Evolutionary conservation across 2,113 vertebrate species (phyloP).

Genomic region (Rallus limicola): DNA sequence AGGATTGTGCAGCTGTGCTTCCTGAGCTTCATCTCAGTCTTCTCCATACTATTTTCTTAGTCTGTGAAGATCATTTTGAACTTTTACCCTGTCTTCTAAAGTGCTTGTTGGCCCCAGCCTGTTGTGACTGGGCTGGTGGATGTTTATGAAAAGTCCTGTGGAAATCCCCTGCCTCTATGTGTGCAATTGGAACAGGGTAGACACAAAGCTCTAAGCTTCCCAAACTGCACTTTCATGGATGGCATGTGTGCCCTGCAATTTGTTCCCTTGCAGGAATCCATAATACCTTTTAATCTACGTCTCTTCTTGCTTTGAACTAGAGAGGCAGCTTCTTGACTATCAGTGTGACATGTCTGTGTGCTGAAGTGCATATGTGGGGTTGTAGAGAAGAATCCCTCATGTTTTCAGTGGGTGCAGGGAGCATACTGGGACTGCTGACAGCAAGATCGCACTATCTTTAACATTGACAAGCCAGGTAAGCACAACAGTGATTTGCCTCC

Average conservation of each 20-base stretch:
- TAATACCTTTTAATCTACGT: not conserved
- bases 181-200: not conserved
- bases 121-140: not conserved
- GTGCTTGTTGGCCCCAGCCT: not conserved
- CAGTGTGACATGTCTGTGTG: not conserved
- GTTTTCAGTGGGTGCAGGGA: not conserved
- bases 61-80: not conserved
- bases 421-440: not conserved
- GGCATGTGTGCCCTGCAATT: rapidly evolving
- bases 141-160: not conserved
- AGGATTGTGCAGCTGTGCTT: not conserved
- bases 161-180: not conserved
- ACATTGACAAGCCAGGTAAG: not conserved
- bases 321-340: not conserved
- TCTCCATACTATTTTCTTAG: not conserved
- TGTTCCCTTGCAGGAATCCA: not conserved
- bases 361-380: not conserved
- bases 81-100: not conserved
- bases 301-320: not conserved
- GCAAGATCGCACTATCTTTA: not conserved
- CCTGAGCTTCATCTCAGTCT: not conserved
- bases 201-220: not conserved
- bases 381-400: not conserved
- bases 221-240: not conserved
- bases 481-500: not conserved